phyloP scores from a whole-genome alignment of 2,113 vertebrate species.

The Sardina pilchardus region DNA sequence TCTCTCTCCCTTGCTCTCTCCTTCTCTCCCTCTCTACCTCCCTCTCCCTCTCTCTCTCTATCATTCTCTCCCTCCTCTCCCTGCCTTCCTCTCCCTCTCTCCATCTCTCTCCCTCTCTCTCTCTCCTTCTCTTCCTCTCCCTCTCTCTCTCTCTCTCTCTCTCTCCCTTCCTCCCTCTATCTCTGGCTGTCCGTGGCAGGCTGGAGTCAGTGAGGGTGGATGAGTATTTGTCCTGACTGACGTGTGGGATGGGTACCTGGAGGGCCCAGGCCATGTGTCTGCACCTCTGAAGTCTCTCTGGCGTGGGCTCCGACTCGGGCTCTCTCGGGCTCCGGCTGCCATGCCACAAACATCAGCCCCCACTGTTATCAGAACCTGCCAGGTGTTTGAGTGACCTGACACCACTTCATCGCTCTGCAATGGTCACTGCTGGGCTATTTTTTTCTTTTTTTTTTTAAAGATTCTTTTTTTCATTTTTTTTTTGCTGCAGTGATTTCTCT shows the following conservation, averaged over 20 bases:
- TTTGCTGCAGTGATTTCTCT: background rate
- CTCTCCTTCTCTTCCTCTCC: no score
- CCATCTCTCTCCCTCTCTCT: background rate
- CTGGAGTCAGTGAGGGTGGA: background rate
- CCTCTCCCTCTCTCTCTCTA: background rate
- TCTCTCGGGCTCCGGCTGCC: background rate
- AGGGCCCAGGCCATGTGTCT: slow-evolving; percentile 2
- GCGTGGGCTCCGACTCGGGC: background rate
- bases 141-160: no score
- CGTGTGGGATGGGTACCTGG: background rate
- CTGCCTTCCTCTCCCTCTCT: background rate
- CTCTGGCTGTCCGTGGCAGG: background rate
- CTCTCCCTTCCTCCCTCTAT: background rate
- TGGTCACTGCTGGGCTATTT: background rate
- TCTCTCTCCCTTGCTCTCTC: no score
- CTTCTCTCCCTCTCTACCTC: no score
- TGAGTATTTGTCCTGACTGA: slow-evolving; percentile 10
- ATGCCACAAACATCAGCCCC: background rate
- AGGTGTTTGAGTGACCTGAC: slow-evolving; percentile 14
- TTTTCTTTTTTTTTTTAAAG: background rate
- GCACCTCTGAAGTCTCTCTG: background rate
- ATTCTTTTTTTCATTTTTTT: no score
- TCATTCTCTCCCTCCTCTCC: background rate
- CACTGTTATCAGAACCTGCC: slow-evolving; percentile 17
- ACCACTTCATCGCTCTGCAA: background rate